Evolutionary conservation across 2,797 vertebrate species (phyloP).

Genomic region (Aldrovandia affinis): DNA sequence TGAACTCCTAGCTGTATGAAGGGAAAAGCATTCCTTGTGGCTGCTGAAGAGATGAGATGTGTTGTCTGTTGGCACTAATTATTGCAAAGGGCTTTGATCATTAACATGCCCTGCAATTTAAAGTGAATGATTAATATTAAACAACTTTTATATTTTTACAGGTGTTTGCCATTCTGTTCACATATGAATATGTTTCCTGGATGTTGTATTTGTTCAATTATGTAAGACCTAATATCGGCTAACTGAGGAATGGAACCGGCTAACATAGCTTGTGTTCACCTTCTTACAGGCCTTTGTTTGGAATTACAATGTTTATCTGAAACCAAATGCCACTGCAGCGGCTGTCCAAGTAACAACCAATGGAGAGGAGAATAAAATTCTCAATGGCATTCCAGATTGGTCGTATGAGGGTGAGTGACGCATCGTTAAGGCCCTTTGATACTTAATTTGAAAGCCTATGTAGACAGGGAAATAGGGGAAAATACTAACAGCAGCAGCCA

Average conservation of each 20-base stretch:
- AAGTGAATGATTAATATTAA: background rate
- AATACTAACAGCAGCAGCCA: too few species aligned
- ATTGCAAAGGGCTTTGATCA: background rate
- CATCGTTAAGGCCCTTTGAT: background rate
- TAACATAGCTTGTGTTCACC: background rate
- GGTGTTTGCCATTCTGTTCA: background rate
- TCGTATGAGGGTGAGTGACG: slow-evolving; percentile 88
- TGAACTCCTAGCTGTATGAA: background rate
- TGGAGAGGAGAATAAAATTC: slow-evolving; percentile 80
- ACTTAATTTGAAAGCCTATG: background rate
- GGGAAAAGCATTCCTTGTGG: too few species aligned
- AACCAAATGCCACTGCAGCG: slow-evolving; percentile 66
- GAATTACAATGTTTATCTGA: slow-evolving; percentile 86
- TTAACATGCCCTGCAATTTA: background rate
- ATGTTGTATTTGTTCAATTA: background rate
- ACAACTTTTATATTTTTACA: background rate
- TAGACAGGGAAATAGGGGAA: background rate
- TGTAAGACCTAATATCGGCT: background rate
- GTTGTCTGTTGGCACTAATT: background rate
- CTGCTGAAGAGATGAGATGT: background rate
- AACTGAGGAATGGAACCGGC: background rate
- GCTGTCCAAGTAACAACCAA: slow-evolving; percentile 75
- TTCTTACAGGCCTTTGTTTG: slow-evolving; percentile 83
- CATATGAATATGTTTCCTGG: background rate
- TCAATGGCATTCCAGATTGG: slow-evolving; percentile 96